Evolutionary conservation across 2,797 vertebrate genomes (phyloP).

Genomic region (Sphenodon punctatus): DNA sequence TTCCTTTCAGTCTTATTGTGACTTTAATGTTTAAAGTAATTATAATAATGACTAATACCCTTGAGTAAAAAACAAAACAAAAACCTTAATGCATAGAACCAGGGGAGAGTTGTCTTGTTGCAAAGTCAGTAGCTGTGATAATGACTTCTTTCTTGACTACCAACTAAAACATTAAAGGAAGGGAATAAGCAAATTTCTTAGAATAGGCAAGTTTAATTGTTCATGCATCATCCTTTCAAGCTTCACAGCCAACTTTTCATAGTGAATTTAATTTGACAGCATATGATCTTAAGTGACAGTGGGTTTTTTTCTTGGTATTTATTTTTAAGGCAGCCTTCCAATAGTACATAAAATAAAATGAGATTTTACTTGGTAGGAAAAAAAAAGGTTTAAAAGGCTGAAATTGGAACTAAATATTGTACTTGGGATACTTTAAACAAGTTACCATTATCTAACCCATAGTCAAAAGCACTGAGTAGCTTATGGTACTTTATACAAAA

Average conservation of each 20-base stretch:
- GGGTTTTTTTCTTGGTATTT: constrained; percentile 27
- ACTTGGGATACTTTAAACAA: no score
- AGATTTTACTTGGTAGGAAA: background rate
- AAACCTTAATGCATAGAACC: background rate
- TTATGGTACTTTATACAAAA: background rate
- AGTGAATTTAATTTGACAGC: constrained; percentile 36
- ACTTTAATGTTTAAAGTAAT: constrained; percentile 4
- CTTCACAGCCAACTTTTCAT: constrained; percentile 14
- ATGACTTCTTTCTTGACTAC: background rate
- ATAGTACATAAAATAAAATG: background rate
- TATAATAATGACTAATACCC: background rate
- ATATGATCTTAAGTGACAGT: constrained; percentile 30
- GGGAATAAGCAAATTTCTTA: background rate
- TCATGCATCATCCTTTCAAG: background rate
- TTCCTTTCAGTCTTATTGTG: background rate
- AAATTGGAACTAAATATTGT: background rate
- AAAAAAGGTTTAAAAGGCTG: background rate
- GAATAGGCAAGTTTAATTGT: background rate
- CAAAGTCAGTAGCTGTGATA: background rate
- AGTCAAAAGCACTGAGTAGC: background rate
- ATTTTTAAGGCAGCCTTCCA: constrained; percentile 25
- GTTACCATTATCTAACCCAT: background rate
- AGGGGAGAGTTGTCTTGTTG: background rate
- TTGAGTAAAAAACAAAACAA: no score
- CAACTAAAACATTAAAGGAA: background rate